Evolutionary conservation across 1,140 invertebrate species (phyloP), one percentile per base, ranked within the genome.

Genomic region (Bombus picipes): DNA sequence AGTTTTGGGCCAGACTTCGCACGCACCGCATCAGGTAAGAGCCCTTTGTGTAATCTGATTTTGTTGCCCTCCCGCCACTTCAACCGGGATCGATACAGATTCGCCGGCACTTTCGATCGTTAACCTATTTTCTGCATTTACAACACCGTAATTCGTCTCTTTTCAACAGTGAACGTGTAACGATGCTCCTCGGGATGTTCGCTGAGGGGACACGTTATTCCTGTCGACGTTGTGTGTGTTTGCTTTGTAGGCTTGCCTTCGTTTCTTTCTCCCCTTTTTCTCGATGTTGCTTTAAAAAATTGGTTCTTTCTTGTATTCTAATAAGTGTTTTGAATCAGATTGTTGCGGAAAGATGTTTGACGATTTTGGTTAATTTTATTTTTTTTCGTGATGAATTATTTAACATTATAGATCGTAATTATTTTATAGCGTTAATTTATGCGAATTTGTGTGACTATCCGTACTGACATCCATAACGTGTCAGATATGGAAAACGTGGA

Each of bases 1-100:
- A 95, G 94, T 95, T 94, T 93, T 92, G 90, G 92, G 91, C 90
- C 90, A 93, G 93, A 94, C 93, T 92, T 94, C 91, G 91, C 91
- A 92, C 93, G 94, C 90, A 90, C 85, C 93, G 90, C 92, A 93
- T 94, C 94, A 92, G 91, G 92, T 93, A 92, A 94, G 91, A 92
- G 91, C 83, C 89, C 88, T 91, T 88, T 91, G 86, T 90, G 86
- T 94, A 93, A 94, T 93, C 91, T 93, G 91, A 92, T 93, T 93
- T 90, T 75, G 81, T 87, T 88, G 86, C 88, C 82, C 86, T 90
- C 80, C 65, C 86, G 86, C 82, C 88, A 90, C 88, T 90, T 83
- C 75, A 83, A 32, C 72, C 43, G 59, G 79, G 88, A 90, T 90
- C 88, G 88, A 90, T 88, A 90, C 86, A 90, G 86, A 90, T 88